Base-by-base conservation (phyloP, 2,113 vertebrate species). In the Eudyptes chrysolophus region DNA sequence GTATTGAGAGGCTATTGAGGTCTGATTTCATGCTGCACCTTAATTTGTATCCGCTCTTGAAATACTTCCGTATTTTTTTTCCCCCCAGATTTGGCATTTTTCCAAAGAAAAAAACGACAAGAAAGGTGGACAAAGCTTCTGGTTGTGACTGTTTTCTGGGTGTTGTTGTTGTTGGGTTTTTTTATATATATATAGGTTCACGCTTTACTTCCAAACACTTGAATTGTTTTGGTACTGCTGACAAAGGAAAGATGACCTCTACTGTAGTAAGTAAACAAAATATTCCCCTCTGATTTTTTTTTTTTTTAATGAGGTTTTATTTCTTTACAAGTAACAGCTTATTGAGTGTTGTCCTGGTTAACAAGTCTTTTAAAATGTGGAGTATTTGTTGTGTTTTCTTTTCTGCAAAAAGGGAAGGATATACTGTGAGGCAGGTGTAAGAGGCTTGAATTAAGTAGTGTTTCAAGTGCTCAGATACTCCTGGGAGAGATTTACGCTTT, bases 231-330 rank as follows among this genome's bases (percentile, higher is more conserved):
- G 27, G 90, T 97, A 97, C 90, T 91, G 85, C 87, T 94, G 93
- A 92, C 90, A 70, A 78, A 82, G 54, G 15, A 87, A 90, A 85
- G 83, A 98, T 98, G 98, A 97, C 90, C 92, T 96, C 97, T 46
- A 78, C 92, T 70, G 79, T 81, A 89, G 98, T 98, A 95, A 98
- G 98, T 98, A 84, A 94, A 89, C 62, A 69, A 84, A 90, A 92
- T n/a, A 79, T 70, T 95, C 52, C 42, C 27, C n/a, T 48, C 18
- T 49, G 5, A 4, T 51, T 19, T 49, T 26, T 29, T 60, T 36
- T 36, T 27, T 60, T 34, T 52, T 32, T 51, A 42, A 16, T 22
- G 1, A 6, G 4, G 2, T 70, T 83, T 49, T 68, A 46, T 66
- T 72, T 76, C 34, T 64, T 87, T 69, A 54, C 11, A 52, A 1